Evolutionary conservation across 2,797 vertebrate species (phyloP), one percentile per base, ranked within the genome.

Genomic region (Lateolabrax maculatus): DNA sequence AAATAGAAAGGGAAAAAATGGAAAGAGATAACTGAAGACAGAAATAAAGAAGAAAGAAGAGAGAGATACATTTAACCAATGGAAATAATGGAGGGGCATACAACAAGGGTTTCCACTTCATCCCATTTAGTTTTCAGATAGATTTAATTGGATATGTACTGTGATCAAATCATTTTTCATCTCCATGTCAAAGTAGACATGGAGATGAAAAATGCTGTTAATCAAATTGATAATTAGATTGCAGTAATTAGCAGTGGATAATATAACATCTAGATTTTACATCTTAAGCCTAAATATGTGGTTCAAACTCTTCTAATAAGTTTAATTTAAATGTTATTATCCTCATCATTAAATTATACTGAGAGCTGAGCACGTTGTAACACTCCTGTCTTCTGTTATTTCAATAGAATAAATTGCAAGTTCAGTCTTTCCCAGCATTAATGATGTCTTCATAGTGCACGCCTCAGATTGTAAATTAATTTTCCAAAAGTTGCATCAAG

Each of bases 1-100:
- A 36, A 87, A 85, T 84, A 73, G 85, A 87, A 62, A 69, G 60
- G n/a, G 10, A 39, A 41, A 68, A 68, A n/a, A 51, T 23, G 48
- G 36, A 77, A 65, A 51, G 55, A 29, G 44, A 76, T 10, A 25
- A 25, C 2, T 7, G 41, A 68, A 15, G 76, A 79, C 21, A 37
- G 56, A 41, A 57, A 60, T 29, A 48, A 64, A 57, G 57, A 66
- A 43, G 21, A 58, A 21, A 63, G 31, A 56, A 5, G 60, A 51
- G 31, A 19, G 25, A 41, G 25, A n/a, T 15, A 21, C 53, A 55
- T 71, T 73, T 66, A 73, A 74, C 65, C 43, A 66, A 2, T 12
- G 48, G 55, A 23, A 44, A 57, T 56, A 48, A 77, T 37, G 51
- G 77, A 52, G 27, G 44, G 41, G 7, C 15, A 51, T 25, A 25